Base-by-base conservation (phyloP, 1,140 invertebrate genomes). In the Telenomus remus region DNA sequence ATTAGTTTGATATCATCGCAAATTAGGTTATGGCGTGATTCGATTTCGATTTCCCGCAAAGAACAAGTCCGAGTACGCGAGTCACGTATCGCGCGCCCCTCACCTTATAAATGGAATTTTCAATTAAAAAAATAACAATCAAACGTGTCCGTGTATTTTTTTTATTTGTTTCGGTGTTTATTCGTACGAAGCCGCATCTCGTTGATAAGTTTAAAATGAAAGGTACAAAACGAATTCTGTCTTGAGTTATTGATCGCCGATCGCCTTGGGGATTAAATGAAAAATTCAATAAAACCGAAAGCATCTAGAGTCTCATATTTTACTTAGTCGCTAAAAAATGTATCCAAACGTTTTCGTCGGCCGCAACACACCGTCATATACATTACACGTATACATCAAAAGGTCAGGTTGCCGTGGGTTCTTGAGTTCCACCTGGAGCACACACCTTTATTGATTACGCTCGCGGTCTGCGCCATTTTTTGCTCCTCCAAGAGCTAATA, bases 361-460 rank as follows among this genome's bases (percentile, higher is more conserved):
- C 59, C 37, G 54, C 69, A 73, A 11, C 37, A 53, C 75, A 60
- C 51, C 51, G 57, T 54, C 64, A 14, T 76, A 76, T 66, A 76
- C 64, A 64, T 76, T 76, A 76, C 74, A 61, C 74, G 43, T 50
- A 71, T 76, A 68, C 57, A 76, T 77, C 68, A 77, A 77, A 72
- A 77, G 75, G 75, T 77, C 68, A 77, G 59, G 75, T 76, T 71
- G 66, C 74, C 51, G 44, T 16, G 73, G 61, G 68, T 69, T 77
- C 68, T 69, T 68, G 35, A 43, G 54, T 77, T 77, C 75, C 69
- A 78, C 75, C 75, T 78, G 63, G 59, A 76, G 57, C 55, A 71
- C 10, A 39, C 37, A 51, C 61, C 50, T 66, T 66, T 72, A 77
- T 77, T 77, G 75, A 77, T 77, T 77, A 68, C 68, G 51, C 51